These are phyloP conservation scores for Ooceraea biroi DNA, from an alignment of 1,140 invertebrate species.

Conservation along the genomic window DNA sequence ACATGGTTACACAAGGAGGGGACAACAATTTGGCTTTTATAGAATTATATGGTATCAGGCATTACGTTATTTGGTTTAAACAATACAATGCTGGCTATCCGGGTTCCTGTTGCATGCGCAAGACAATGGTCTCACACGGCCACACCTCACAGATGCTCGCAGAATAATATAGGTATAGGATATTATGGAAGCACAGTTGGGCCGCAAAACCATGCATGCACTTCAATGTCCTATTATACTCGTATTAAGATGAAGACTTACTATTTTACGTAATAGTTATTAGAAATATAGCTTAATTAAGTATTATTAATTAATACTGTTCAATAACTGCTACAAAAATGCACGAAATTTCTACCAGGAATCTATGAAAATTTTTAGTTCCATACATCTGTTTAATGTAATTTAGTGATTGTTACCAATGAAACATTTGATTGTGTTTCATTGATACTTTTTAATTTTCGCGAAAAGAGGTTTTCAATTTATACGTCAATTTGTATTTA, in stretches of 20 bases:
- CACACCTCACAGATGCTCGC: conserved; percentile 24
- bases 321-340: no score
- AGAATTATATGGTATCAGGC: conserved; percentile 23
- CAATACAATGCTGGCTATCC: conserved; percentile 5
- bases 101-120: conserved; percentile 28
- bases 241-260: neutral
- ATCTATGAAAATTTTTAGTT: no score
- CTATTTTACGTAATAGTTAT: neutral
- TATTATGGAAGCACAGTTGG: conserved; percentile 22
- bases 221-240: conserved; percentile 31
- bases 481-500: neutral
- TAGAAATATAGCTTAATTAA: no score
- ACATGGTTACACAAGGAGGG: neutral
- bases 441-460: no score
- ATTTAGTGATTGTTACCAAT: no score
- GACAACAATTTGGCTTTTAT: neutral
- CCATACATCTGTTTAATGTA: no score
- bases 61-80: conserved; percentile 23
- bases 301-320: no score
- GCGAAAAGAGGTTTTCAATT: no score
- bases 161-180: conserved; percentile 39
- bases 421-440: no score
- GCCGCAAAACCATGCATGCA: conserved; percentile 19
- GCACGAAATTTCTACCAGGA: no score
- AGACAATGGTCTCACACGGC: conserved; percentile 19